Percentiles rank a stretch among this genome's conserved stretches.
These are phyloP conservation scores for Chrysemys picta DNA, from an alignment of 2,113 vertebrate species.

Conservation along the genomic window DNA sequence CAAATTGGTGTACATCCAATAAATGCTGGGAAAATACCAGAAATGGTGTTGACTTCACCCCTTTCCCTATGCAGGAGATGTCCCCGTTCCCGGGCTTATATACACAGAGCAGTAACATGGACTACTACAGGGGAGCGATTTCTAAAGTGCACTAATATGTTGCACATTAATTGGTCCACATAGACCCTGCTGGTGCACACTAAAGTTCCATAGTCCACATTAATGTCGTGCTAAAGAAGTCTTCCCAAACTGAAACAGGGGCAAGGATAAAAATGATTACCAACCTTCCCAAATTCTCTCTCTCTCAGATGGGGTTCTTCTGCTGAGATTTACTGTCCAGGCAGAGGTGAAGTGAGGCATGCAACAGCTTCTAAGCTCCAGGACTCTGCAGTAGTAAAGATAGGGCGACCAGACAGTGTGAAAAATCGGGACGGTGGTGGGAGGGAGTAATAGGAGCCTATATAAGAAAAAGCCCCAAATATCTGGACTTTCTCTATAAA, in stretches of 20 bases:
- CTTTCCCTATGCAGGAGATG: background rate
- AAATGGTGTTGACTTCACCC: background rate
- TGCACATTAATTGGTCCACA: background rate
- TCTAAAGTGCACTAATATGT: background rate
- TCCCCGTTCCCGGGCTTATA: background rate
- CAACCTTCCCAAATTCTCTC: background rate
- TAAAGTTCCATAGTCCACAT: background rate
- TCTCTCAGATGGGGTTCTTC: background rate
- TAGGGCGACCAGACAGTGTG: too few species aligned
- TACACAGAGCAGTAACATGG: background rate
- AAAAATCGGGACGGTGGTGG: background rate
- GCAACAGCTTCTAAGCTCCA: accelerated
- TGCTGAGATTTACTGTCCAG: background rate
- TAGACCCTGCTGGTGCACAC: background rate
- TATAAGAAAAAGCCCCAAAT: too few species aligned
- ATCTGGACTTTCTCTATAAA: too few species aligned
- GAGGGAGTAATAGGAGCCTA: too few species aligned
- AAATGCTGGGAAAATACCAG: background rate
- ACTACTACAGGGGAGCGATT: background rate
- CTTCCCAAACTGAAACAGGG: background rate
- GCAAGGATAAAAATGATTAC: accelerated
- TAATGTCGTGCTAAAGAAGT: background rate
- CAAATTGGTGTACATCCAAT: background rate
- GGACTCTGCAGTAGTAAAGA: background rate
- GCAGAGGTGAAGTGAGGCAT: background rate